Evolutionary conservation across 2,888 invertebrate species (phyloP).

Genomic region (Cataglyphis livida): DNA sequence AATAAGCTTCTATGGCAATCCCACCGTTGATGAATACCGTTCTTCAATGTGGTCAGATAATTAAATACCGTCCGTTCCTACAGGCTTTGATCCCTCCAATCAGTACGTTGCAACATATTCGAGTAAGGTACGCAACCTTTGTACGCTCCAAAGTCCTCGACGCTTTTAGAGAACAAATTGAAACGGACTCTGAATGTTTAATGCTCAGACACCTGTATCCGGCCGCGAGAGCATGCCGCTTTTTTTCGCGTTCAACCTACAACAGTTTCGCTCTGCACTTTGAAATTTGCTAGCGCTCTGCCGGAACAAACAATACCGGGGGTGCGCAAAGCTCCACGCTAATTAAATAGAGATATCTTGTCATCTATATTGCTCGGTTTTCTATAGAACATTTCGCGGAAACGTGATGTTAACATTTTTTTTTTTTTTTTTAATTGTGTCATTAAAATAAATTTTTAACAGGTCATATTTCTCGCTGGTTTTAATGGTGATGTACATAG

Average conservation of each 20-base stretch:
- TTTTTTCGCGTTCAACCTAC: conserved; percentile 26
- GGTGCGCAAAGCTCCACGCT: not conserved
- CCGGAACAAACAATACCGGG: not conserved
- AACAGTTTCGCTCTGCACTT: conserved; percentile 23
- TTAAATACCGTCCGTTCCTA: conserved; percentile 71
- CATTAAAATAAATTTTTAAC: not conserved
- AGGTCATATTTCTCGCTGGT: not conserved
- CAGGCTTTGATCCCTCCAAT: conserved; percentile 78
- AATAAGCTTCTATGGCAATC: conserved; percentile 53
- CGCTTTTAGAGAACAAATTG: conserved; percentile 55
- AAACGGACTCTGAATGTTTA: conserved; percentile 74
- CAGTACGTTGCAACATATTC: conserved; percentile 70
- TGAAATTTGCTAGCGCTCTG: conserved; percentile 17
- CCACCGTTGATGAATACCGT: conserved; percentile 61
- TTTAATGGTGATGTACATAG: not conserved
- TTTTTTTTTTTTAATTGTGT: not conserved
- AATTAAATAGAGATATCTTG: conserved; percentile 36
- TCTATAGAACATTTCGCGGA: not conserved
- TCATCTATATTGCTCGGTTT: not conserved
- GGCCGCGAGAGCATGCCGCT: conserved; percentile 18
- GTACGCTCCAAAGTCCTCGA: conserved; percentile 68
- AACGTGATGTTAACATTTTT: not conserved
- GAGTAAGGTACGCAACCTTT: conserved; percentile 67
- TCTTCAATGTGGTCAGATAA: conserved; percentile 71
- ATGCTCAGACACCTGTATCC: conserved; percentile 64